Evolutionary conservation across 2,888 invertebrate genomes (phyloP).

Genomic region (Drosophila incognita): DNA sequence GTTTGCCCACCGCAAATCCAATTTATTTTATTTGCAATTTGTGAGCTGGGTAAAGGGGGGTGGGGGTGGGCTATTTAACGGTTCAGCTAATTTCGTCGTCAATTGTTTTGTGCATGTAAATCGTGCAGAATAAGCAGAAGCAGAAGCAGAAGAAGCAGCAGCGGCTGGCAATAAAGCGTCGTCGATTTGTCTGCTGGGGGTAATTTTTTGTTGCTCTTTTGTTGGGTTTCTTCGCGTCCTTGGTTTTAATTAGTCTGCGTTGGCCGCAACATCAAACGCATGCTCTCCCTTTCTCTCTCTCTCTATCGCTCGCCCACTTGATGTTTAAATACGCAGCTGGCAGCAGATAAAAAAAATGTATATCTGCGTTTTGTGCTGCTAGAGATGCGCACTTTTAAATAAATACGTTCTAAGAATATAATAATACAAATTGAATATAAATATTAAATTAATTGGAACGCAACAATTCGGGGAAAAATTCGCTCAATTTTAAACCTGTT

Average conservation of each 20-base stretch:
- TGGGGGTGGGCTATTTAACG: constrained; percentile 6
- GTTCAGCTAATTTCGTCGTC: constrained; percentile 66
- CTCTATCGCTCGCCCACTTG: constrained; percentile 47
- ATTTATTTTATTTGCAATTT: constrained; percentile 67
- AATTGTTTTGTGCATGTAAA: constrained; percentile 73
- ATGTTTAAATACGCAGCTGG: constrained; percentile 27
- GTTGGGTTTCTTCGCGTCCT: constrained; percentile 74
- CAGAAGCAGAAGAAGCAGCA: not conserved
- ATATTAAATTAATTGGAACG: not conserved
- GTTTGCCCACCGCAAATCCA: constrained; percentile 58
- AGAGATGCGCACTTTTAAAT: constrained; percentile 14
- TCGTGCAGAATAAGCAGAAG: constrained; percentile 19
- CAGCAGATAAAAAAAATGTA: constrained; percentile 7
- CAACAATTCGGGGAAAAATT: not conserved
- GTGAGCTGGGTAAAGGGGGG: not conserved
- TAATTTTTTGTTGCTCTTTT: constrained; percentile 42
- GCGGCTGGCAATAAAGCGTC: constrained; percentile 40
- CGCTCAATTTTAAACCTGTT: not conserved
- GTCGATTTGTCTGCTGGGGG: constrained; percentile 73
- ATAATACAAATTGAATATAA: not conserved
- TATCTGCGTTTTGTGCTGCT: not conserved
- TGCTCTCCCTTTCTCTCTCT: not conserved
- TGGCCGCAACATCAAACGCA: constrained; percentile 45
- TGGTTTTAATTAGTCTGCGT: constrained; percentile 69
- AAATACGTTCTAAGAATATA: not conserved